Evolutionary conservation across 2,797 vertebrate species (phyloP).

Genomic region (Cynodonichthys magdalenae): DNA sequence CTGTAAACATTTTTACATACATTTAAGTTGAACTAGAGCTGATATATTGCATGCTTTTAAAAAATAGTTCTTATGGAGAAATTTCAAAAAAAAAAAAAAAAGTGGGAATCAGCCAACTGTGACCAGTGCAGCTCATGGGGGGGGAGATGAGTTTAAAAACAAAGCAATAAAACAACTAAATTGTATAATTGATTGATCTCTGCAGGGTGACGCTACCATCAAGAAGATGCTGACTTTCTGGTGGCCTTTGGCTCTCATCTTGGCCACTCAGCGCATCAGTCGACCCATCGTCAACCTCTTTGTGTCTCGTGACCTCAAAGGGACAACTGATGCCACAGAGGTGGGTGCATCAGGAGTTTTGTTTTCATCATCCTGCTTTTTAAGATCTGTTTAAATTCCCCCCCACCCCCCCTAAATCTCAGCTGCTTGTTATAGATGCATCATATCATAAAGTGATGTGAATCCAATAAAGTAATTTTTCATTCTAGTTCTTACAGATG

Average conservation of each 20-base stretch:
- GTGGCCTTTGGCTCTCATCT: constrained; percentile 97
- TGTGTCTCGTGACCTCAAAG: constrained; percentile 96
- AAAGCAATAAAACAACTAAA: no score
- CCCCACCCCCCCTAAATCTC: no score
- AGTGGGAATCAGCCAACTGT: no score
- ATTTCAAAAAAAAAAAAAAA: no score
- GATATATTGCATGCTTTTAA: no score
- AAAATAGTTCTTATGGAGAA: no score
- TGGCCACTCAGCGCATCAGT: constrained; percentile 97
- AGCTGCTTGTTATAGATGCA: no score
- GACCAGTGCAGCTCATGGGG: no score
- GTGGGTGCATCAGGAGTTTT: constrained; percentile 67
- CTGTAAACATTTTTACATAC: no score
- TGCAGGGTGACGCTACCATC: constrained; percentile 94
- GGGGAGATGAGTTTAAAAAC: no score
- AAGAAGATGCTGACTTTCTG: constrained; percentile 98
- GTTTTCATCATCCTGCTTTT: neutral
- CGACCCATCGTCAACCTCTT: constrained; percentile 98
- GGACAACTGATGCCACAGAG: constrained; percentile 89
- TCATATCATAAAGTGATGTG: neutral
- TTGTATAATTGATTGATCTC: neutral
- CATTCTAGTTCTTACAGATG: constrained; percentile 54
- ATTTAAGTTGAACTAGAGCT: no score
- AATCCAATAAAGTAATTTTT: constrained; percentile 28
- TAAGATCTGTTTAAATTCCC: neutral